Evolutionary conservation across 2,888 invertebrate genomes (phyloP), one percentile per base, ranked within the genome.

Genomic region (Graphium colonna): DNA sequence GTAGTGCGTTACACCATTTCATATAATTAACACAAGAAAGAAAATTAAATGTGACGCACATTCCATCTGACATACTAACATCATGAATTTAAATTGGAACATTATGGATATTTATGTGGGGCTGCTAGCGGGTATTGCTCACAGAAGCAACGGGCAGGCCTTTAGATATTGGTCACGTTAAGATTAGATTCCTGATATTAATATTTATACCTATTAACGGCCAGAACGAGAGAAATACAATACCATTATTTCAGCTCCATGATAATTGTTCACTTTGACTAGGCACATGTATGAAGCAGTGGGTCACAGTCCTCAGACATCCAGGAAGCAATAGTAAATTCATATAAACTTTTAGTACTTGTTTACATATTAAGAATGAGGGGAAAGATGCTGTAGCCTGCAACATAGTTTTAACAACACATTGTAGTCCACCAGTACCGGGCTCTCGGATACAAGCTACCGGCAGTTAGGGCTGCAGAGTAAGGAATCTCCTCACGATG

Each of bases 51-150:
- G 82, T 86, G 86, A 85, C 81, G 79, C 71, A n/a, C n/a, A 64
- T 68, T 70, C 71, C 71, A 63, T 69, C 65, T 61, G 66, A 66
- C 67, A 82, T 82, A 83, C 84, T 86, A 87, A 85, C 85, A 85
- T 84, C 86, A 87, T 87, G 87, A 87, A 87, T 87, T 85, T 84
- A 87, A 86, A 87, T 85, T 82, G 87, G 83, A 85, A 85, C 87
- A 85, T 87, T 85, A 79, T 78, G 81, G 82, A 76, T 87, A 85
- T 86, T 85, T 85, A 84, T 83, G 83, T 76, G 72, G 79, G 78
- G 74, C 72, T 75, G 77, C n/a, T n/a, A n/a, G n/a, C 73, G 76
- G 78, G 76, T 84, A 84, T 81, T 79, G 81, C 82, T 77, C 77
- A 69, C 69, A 68, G 75, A 73, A 68, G 64, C 71, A 48, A 59